phyloP scores from a whole-genome alignment of 2,113 vertebrate species.

The Brachyistius frenatus region DNA sequence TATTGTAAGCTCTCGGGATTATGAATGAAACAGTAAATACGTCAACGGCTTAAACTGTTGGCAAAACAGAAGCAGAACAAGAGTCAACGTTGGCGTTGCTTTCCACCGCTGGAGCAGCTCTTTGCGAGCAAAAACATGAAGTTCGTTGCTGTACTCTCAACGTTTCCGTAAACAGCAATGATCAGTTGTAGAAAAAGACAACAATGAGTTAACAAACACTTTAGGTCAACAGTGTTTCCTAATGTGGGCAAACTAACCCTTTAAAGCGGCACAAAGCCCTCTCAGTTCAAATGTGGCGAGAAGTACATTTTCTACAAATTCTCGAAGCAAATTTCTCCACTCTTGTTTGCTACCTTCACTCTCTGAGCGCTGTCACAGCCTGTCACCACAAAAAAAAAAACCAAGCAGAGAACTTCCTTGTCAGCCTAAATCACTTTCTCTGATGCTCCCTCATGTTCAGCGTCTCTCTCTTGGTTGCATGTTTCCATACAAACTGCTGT shows the following conservation, averaged over 20 bases:
- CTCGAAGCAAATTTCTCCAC: constrained; percentile 44
- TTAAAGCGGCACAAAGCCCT: constrained; percentile 6
- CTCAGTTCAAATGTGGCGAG: constrained; percentile 31
- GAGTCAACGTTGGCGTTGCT: too few relatives aligned
- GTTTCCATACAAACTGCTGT: constrained; percentile 68
- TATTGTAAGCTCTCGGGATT: too few relatives aligned
- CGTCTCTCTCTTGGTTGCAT: constrained; percentile 45
- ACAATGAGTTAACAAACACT: too few relatives aligned
- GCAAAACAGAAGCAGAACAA: too few relatives aligned
- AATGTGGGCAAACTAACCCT: constrained; percentile 13
- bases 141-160: too few relatives aligned
- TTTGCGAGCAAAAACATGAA: too few relatives aligned
- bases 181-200: too few relatives aligned
- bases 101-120: too few relatives aligned
- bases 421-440: constrained; percentile 75
- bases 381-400: constrained; percentile 61
- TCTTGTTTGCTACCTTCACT: constrained; percentile 52
- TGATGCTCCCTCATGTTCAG: constrained; percentile 66
- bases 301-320: constrained; percentile 41
- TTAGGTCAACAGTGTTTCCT: neutral
- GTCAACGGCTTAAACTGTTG: too few relatives aligned
- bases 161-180: too few relatives aligned
- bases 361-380: constrained; percentile 62
- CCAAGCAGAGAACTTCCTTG: constrained; percentile 68
- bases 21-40: too few relatives aligned